Percentiles rank a stretch among this genome's conserved stretches.
These are phyloP conservation scores for Aphrocallistes beatrix DNA, from an alignment of 37 sponge, comb jelly and placozoan species.

Conservation along the genomic window DNA sequence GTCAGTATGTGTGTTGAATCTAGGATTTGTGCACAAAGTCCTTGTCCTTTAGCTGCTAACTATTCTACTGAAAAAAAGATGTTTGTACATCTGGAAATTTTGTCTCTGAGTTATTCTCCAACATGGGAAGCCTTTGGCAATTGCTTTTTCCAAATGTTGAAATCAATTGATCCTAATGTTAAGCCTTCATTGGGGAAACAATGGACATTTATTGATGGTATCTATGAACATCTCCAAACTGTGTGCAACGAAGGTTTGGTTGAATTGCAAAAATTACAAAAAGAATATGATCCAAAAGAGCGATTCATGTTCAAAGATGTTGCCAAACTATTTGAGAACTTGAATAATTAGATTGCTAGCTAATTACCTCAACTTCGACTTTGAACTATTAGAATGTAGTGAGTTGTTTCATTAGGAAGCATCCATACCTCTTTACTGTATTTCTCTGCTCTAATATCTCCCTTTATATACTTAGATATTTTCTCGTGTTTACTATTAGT, in stretches of 20 bases:
- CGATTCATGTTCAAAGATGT: background rate
- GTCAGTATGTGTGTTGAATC: background rate
- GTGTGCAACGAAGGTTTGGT: background rate
- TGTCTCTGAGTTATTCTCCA: background rate
- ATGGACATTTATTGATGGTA: background rate
- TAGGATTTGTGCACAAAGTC: background rate
- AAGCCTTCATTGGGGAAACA: slow-evolving; percentile 1
- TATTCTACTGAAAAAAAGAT: background rate
- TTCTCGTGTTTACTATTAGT: too few species aligned
- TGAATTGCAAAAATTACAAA: background rate
- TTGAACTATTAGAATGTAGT: too few species aligned
- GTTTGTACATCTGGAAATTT: background rate
- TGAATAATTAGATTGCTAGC: too few species aligned
- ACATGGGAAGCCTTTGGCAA: background rate
- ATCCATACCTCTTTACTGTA: too few species aligned
- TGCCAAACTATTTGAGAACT: background rate
- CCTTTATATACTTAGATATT: too few species aligned
- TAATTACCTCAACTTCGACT: too few species aligned
- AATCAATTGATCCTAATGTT: background rate
- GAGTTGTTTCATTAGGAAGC: too few species aligned
- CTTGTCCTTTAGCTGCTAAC: background rate
- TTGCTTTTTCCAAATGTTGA: background rate
- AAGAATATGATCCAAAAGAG: background rate
- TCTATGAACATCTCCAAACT: background rate
- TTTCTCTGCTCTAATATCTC: too few species aligned